phyloP scores from a whole-genome alignment of 2,113 vertebrate genomes.

The Sceloporus tristichus region DNA sequence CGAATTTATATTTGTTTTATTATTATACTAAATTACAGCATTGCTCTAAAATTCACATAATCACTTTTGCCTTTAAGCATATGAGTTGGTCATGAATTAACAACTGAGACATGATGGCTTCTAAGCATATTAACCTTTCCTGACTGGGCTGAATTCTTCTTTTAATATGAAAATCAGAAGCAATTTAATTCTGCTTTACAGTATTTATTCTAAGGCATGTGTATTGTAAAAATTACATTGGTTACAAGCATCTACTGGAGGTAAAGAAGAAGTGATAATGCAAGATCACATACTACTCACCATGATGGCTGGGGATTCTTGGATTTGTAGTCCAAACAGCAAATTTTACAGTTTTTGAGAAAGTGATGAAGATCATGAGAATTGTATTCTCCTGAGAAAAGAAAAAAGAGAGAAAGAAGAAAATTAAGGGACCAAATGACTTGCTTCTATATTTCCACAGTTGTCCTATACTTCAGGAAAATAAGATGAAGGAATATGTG shows the following conservation, averaged over 20 bases:
- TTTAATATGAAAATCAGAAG: constrained; percentile 77
- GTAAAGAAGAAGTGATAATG: neutral
- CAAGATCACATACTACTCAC: neutral
- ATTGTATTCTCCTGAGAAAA: neutral
- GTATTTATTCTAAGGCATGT: constrained; percentile 60
- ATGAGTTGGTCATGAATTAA: constrained; percentile 76
- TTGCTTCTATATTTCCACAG: constrained; percentile 45
- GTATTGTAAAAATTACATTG: constrained; percentile 64
- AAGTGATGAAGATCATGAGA: neutral
- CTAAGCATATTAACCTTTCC: constrained; percentile 82
- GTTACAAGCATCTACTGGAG: neutral
- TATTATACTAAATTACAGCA: constrained; percentile 55
- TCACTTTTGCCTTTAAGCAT: constrained; percentile 73
- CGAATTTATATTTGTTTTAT: constrained; percentile 46
- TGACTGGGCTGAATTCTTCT: constrained; percentile 69
- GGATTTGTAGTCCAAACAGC: no score
- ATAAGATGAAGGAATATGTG: no score
- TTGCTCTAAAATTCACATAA: constrained; percentile 66
- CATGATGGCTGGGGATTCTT: neutral
- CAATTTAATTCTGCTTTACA: constrained; percentile 67
- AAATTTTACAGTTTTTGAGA: neutral
- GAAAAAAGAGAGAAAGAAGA: neutral
- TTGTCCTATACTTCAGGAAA: neutral
- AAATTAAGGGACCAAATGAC: constrained; percentile 13
- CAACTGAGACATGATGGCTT: constrained; percentile 64